Percentiles rank a stretch among this genome's conserved stretches.
These are phyloP conservation scores for Xenopus tropicalis DNA, from an alignment of 2,113 vertebrate species.

Conservation along the genomic window UCB_Xtro_10.0 CM004443.2:53811501-53812000, in stretches of 20 bases:
- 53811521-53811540: conserved; percentile 61
- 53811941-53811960: too few species aligned
- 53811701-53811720: conserved; percentile 66
- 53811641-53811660: conserved; percentile 49
- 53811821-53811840: too few species aligned
- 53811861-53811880: too few species aligned
- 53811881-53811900: too few species aligned
- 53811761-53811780: conserved; percentile 75
- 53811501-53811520: conserved; percentile 52
- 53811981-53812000: too few species aligned
- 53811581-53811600: conserved; percentile 33
- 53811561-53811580: conserved; percentile 60
- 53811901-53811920: too few species aligned
- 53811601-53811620: conserved; percentile 46
- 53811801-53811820: too few species aligned
- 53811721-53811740: conserved; percentile 64
- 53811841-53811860: too few species aligned
- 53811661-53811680: conserved; percentile 61
- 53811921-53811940: too few species aligned
- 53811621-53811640: conserved; percentile 59
- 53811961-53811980: too few species aligned
- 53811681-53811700: conserved; percentile 67
- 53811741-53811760: conserved; percentile 72
- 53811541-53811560: conserved; percentile 63
- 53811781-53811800: conserved; percentile 28